A percentile compares a stretch with the other conserved stretches of the same genome.
phyloP scores from a whole-genome alignment of 37 sponge, comb jelly and placozoan species.

The Halisarca cf. caerulea region DNA sequence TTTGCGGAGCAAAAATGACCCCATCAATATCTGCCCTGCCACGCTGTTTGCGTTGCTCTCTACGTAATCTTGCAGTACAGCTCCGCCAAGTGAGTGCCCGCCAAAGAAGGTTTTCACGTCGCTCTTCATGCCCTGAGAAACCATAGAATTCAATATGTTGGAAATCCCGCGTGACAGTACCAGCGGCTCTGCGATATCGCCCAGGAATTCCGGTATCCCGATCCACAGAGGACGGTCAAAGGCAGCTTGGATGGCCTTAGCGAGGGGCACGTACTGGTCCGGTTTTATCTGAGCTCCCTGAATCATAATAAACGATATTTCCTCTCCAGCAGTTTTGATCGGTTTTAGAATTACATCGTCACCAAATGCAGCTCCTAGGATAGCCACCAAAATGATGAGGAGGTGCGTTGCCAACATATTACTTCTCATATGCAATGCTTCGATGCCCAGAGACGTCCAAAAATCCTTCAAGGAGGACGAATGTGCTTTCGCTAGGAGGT shows the following conservation, averaged over 20 bases:
- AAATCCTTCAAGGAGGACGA: too few species aligned
- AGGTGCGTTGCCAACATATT: too few species aligned
- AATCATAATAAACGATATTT: conserved; percentile 55
- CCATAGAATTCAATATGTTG: conserved; percentile 47
- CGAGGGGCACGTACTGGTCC: conserved; percentile 60
- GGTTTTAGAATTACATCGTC: conserved; percentile 62
- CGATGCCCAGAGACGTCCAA: too few species aligned
- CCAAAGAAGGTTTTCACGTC: conserved; percentile 35
- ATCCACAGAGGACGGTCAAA: conserved; percentile 64
- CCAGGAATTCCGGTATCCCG: conserved; percentile 62
- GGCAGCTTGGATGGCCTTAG: conserved; percentile 40
- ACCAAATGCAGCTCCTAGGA: neutral
- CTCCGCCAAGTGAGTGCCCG: conserved; percentile 81
- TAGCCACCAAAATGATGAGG: neutral
- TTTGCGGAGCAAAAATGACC: conserved; percentile 51
- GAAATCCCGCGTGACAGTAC: conserved; percentile 40
- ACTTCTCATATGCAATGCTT: too few species aligned
- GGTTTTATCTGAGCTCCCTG: conserved; percentile 66
- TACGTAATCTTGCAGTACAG: conserved; percentile 67
- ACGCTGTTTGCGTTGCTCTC: neutral
- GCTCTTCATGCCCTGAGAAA: conserved; percentile 49
- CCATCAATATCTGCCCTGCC: conserved; percentile 66
- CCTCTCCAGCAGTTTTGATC: conserved; percentile 10
- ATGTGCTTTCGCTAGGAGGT: too few species aligned
- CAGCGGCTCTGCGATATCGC: conserved; percentile 64